phyloP scores from a whole-genome alignment of 2,113 vertebrate genomes.

The Cyprinodon brontotheroides region DNA sequence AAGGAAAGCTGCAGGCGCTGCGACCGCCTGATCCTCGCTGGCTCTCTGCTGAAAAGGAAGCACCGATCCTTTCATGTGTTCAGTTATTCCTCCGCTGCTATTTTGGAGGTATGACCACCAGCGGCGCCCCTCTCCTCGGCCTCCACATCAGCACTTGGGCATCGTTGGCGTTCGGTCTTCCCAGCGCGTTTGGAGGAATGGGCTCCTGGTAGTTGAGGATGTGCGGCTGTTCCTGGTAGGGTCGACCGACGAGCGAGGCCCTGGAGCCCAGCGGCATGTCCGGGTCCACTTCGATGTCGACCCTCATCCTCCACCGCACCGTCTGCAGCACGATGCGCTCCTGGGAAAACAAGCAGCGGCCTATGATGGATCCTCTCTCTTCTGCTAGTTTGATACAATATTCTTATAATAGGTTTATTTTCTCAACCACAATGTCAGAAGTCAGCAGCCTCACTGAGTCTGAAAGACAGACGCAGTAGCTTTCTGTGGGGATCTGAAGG shows the following conservation, averaged over 20 bases:
- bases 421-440: neutral
- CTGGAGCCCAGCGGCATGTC: conserved; percentile 91
- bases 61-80: conserved; percentile 24
- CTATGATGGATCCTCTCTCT: no score
- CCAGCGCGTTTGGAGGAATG: conserved; percentile 94
- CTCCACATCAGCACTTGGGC: conserved; percentile 99
- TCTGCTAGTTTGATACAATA: neutral
- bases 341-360: conserved; percentile 30
- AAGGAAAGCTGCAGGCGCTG: conserved; percentile 13
- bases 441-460: conserved; percentile 1
- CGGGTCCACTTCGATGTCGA: conserved; percentile 95
- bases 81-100: conserved; percentile 22
- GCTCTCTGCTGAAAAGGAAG: conserved; percentile 12
- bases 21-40: conserved; percentile 13
- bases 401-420: neutral
- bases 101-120: conserved; percentile 96
- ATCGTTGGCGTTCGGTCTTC: conserved; percentile 97
- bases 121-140: conserved; percentile 90
- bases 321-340: conserved; percentile 97
- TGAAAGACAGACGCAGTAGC: neutral
- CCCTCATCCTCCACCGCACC: conserved; percentile 97
- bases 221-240: conserved; percentile 96
- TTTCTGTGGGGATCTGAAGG: conserved; percentile 17
- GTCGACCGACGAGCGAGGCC: conserved; percentile 89
- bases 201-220: conserved; percentile 96